Percentiles rank a stretch among this genome's conserved stretches.
Conservation (phyloP, 2,113 vertebrate genomes). For the Nothocercus julius region DNA sequence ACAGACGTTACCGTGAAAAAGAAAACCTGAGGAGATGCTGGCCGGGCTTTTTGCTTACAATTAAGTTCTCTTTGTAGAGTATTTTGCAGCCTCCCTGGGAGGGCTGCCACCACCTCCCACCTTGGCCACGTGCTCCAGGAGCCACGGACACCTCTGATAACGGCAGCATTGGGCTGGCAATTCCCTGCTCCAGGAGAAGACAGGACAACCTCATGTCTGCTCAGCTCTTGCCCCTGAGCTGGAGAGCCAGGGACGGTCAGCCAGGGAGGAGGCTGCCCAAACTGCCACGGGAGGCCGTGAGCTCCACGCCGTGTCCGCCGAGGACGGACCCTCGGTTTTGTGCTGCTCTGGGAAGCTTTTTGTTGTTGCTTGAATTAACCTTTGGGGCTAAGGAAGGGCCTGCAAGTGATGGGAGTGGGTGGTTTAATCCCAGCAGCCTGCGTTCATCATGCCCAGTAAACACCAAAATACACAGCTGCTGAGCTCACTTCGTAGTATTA, state of each 20-base stretch:
- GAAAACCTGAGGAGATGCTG: neutral
- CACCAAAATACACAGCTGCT: neutral
- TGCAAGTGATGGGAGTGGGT: neutral
- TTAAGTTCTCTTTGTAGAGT: neutral
- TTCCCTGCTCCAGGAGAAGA: neutral
- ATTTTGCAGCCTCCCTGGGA: neutral
- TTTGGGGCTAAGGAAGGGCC: neutral
- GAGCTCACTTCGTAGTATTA: neutral
- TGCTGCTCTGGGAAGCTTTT: neutral
- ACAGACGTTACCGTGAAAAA: neutral
- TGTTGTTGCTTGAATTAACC: neutral
- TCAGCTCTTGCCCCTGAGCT: neutral
- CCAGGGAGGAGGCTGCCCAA: neutral
- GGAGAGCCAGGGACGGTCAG: neutral
- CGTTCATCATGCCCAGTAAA: neutral
- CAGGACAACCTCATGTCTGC: neutral
- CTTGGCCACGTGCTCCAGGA: neutral
- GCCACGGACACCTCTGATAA: neutral
- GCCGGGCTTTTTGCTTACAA: neutral
- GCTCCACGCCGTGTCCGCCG: rapidly evolving
- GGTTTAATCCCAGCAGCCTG: neutral
- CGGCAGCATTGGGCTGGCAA: neutral
- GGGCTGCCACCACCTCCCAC: neutral
- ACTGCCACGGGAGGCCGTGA: neutral
- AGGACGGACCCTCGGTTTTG: neutral